Evolutionary conservation across 2,113 vertebrate genomes (phyloP).

Genomic region (Aleadryas rufinucha): DNA sequence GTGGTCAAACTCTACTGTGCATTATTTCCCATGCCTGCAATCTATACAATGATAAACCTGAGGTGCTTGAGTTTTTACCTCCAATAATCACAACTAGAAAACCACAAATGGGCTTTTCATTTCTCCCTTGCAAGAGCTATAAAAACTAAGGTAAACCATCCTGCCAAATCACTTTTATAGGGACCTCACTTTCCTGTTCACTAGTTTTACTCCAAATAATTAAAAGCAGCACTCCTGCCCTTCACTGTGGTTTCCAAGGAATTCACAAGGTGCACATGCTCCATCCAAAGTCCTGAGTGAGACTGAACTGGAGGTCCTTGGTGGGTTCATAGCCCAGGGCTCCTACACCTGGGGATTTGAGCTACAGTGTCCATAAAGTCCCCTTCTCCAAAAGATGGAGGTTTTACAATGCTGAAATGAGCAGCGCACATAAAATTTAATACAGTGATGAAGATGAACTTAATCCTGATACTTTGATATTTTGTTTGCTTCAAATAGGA

Average conservation of each 20-base stretch:
- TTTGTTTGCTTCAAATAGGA: background rate
- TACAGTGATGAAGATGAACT: background rate
- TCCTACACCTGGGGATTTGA: background rate
- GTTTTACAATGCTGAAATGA: background rate
- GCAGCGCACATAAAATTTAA: background rate
- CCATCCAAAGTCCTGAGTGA: background rate
- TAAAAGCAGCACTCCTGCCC: slow-evolving; percentile 8
- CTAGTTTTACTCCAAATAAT: slow-evolving; percentile 37
- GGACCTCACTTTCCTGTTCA: slow-evolving; percentile 22
- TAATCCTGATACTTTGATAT: background rate
- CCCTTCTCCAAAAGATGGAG: background rate
- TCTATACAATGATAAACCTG: background rate
- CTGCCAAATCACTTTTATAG: slow-evolving; percentile 19
- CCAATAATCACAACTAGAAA: slow-evolving; percentile 11
- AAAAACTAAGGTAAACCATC: background rate
- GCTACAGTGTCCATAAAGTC: background rate
- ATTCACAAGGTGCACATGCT: background rate
- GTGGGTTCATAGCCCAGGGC: background rate
- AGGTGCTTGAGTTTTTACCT: background rate
- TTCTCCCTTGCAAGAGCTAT: slow-evolving; percentile 15
- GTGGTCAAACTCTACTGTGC: background rate
- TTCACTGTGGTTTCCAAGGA: background rate
- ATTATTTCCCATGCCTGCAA: background rate
- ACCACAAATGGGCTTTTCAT: slow-evolving; percentile 32
- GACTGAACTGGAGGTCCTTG: background rate